These are phyloP conservation scores for Balanococcus diminutus DNA, from an alignment of 2,888 invertebrate species.

Conservation along the genomic window DNA sequence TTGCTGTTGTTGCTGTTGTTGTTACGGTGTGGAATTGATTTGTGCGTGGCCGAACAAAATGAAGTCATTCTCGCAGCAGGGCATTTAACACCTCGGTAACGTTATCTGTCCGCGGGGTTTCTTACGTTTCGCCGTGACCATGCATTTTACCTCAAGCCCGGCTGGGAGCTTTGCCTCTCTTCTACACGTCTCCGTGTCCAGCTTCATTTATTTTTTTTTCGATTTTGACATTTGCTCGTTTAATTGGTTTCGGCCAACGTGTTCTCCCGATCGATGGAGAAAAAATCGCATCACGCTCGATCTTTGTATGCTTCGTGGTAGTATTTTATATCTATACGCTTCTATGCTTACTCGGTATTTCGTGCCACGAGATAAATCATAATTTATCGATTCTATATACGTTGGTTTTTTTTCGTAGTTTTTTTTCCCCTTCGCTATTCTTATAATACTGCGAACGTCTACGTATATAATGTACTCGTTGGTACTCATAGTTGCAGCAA, in stretches of 20 bases:
- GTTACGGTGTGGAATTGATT: slow-evolving; percentile 55
- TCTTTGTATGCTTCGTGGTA: slow-evolving; percentile 6
- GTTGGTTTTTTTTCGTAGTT: neutral
- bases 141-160: slow-evolving; percentile 50
- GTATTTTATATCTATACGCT: neutral
- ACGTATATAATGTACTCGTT: no score
- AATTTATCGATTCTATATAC: neutral
- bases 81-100: slow-evolving; percentile 55
- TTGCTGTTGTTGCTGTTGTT: slow-evolving; percentile 34
- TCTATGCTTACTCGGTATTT: neutral
- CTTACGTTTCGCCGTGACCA: slow-evolving; percentile 50
- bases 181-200: slow-evolving; percentile 14
- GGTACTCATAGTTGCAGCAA: neutral
- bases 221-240: slow-evolving; percentile 43
- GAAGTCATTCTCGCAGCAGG: slow-evolving; percentile 56
- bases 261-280: slow-evolving; percentile 1
- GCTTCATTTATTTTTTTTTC: slow-evolving; percentile 30
- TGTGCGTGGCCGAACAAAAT: slow-evolving; percentile 56
- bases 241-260: slow-evolving; percentile 48
- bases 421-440: neutral
- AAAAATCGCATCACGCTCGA: neutral
- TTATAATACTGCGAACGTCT: no score
- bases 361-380: neutral
- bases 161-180: slow-evolving; percentile 49
- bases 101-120: slow-evolving; percentile 53